Evolutionary conservation across 2,888 invertebrate species (phyloP).

Genomic region (Blomia tropicalis): DNA sequence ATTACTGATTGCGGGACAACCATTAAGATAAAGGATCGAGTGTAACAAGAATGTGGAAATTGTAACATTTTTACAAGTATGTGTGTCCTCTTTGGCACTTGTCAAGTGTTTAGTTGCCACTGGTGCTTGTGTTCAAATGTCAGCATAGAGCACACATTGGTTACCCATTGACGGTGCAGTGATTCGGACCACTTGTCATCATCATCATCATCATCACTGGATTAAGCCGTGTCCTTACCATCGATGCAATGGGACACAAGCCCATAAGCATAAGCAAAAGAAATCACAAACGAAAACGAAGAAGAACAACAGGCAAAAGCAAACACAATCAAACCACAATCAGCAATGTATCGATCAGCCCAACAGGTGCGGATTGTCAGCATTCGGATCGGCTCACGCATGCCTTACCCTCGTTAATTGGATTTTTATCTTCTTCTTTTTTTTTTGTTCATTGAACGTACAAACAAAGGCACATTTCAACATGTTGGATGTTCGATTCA

Average conservation of each 20-base stretch:
- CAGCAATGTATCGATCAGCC: not conserved
- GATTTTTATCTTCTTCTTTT: slow-evolving; percentile 4
- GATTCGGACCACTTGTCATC: too few species aligned
- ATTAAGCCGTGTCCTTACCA: too few species aligned
- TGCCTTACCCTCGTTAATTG: slow-evolving; percentile 15
- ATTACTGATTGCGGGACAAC: not conserved
- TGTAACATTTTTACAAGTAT: not conserved
- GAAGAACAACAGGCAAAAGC: too few species aligned
- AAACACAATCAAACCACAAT: not conserved
- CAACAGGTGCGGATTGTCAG: not conserved
- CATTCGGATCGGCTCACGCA: not conserved
- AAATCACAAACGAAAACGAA: too few species aligned
- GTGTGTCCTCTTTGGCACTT: too few species aligned
- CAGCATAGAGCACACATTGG: too few species aligned
- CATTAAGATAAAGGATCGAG: not conserved
- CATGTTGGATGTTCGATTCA: slow-evolving; percentile 2
- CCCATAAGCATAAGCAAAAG: too few species aligned
- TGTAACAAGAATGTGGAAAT: not conserved
- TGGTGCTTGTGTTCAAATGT: too few species aligned
- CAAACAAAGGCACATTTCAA: not conserved
- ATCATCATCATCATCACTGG: too few species aligned
- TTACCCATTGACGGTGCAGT: too few species aligned
- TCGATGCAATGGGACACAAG: too few species aligned
- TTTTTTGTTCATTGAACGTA: not conserved
- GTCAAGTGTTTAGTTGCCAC: too few species aligned